Base-by-base conservation (phyloP, 2,888 invertebrate species). In the Lochmaea crataegi region DNA sequence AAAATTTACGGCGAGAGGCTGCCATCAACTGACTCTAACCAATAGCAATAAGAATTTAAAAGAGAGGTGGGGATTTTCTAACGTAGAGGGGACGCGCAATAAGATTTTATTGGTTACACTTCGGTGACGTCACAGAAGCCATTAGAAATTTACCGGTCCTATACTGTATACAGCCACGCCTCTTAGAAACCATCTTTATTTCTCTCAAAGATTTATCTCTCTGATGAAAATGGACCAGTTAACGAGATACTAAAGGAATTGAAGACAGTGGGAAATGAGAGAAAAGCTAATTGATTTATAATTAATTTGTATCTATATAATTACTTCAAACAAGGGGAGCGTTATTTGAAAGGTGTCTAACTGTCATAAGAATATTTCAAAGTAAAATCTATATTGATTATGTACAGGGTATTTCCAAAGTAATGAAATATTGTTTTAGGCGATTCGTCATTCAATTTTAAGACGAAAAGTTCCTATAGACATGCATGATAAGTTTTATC, bases 141-240 rank as follows among this genome's bases (percentile, higher is more conserved):
- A 82, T 82, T 79, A 82, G 78, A 77, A 80, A 81, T 80, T 78
- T 78, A 77, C 80, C 80, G 82, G 81, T 78, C 76, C 80, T 76
- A 74, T 73, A 69, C 61, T 42, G 45, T 45, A 61, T 38, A 66
- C 14, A 57, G 68, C 76, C 79, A 74, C 80, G 79, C 80, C 80
- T 71, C 32, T 51, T 42, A 53, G 77, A 57, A 75, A 68, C 77
- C 76, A 76, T 77, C 72, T 75, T 76, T 68, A 72, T 66, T 77
- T 61, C 18, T 63, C 18, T 45, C 26, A 61, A 58, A 61, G 61
- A 65, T 74, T 71, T 64, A 74, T 74, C 72, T 60, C 57, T 53
- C 67, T 66, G 72, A 72, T 73, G 72, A 70, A 70, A 73, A 67
- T 60, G 67, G 64, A 63, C 68, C 64, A 42, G 56, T 72, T 70